Evolutionary conservation across 2,797 vertebrate species (phyloP).

Genomic region (Eospalax fontanierii): DNA sequence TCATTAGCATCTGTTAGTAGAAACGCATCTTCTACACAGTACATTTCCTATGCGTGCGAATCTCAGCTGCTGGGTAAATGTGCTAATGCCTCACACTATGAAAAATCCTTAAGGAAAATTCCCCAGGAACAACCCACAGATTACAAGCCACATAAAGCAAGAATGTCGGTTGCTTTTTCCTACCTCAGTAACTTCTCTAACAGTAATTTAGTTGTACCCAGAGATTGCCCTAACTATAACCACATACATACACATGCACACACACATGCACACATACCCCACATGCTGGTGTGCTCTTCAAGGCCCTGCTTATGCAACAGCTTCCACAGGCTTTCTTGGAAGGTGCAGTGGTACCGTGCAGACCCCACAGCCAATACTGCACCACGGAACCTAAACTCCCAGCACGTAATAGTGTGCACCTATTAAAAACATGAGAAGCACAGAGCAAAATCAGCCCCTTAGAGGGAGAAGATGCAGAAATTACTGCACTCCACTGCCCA

Average conservation of each 20-base stretch:
- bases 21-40: background rate
- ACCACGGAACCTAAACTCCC: background rate
- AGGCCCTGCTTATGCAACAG: no score
- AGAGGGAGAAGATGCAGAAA: no score
- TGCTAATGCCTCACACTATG: background rate
- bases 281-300: background rate
- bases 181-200: background rate
- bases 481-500: background rate
- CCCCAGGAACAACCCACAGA: background rate
- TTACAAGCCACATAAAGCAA: background rate
- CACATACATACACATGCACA: background rate
- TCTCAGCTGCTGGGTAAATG: background rate
- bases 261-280: background rate
- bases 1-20: background rate
- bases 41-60: background rate
- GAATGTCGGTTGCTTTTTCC: background rate
- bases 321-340: background rate
- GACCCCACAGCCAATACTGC: background rate
- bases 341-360: no score
- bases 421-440: background rate
- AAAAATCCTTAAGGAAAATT: background rate
- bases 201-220: background rate
- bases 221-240: background rate
- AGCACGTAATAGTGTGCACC: background rate
- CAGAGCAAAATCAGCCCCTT: no score